These are phyloP conservation scores for Ametastegia equiseti DNA, from an alignment of 2,888 invertebrate species.

Conservation along the genomic window DNA sequence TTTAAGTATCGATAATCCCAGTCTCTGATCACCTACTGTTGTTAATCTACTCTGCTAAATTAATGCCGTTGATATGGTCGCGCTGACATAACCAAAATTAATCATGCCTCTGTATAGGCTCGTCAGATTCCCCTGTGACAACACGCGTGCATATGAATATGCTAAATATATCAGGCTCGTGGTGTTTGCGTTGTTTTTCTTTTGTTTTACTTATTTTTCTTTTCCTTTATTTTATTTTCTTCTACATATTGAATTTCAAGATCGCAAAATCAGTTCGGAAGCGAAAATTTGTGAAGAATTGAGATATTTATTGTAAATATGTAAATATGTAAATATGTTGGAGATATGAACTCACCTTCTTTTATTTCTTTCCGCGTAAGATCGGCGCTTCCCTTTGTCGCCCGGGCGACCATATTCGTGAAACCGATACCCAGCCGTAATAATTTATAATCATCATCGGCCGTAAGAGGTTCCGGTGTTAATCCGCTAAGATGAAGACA, in stretches of 20 bases:
- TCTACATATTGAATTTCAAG: no score
- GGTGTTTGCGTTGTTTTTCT: no score
- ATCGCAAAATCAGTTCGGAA: no score
- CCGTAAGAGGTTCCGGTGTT: conserved; percentile 96
- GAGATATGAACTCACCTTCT: conserved; percentile 80
- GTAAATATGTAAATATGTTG: no score
- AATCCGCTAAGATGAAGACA: conserved; percentile 96
- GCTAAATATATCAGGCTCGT: no score
- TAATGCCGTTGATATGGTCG: background rate
- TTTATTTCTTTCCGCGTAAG: conserved; percentile 95
- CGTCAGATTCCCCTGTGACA: background rate
- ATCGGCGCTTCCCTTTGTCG: conserved; percentile 97
- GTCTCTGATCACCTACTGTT: background rate
- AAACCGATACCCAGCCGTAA: conserved; percentile 97
- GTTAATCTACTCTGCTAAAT: background rate
- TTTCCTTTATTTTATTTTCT: no score
- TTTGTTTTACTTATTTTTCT: no score
- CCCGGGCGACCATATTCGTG: conserved; percentile 97
- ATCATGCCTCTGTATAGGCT: background rate
- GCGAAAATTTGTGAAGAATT: no score
- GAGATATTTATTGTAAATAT: no score
- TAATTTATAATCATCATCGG: conserved; percentile 96
- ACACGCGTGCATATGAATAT: no score
- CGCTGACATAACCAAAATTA: background rate
- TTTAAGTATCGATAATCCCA: background rate